These are phyloP conservation scores for Botia kubotai DNA, from an alignment of 2,797 vertebrate species.

Conservation along the genomic window DNA sequence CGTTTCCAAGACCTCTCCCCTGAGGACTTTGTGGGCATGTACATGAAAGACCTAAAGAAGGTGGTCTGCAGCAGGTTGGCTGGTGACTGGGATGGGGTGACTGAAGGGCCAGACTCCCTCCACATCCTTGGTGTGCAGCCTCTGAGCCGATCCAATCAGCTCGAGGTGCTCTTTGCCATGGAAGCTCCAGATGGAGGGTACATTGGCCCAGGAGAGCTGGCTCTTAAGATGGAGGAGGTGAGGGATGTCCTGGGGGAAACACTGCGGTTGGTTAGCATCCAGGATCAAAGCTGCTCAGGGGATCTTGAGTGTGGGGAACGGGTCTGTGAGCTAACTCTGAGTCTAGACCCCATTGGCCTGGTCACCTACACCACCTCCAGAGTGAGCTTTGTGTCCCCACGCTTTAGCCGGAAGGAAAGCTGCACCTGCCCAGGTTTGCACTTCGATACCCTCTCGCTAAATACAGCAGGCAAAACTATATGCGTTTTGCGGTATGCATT, in stretches of 20 bases:
- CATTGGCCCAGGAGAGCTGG: slow-evolving; percentile 78
- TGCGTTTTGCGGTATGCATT: slow-evolving; percentile 47
- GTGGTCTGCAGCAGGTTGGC: slow-evolving; percentile 81
- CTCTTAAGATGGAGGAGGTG: slow-evolving; percentile 84
- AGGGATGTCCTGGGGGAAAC: slow-evolving; percentile 84
- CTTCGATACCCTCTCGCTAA: background rate
- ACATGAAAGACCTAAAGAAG: slow-evolving; percentile 88
- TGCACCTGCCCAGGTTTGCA: slow-evolving; percentile 77
- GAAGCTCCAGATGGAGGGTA: slow-evolving; percentile 81
- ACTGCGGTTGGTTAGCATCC: slow-evolving; percentile 79
- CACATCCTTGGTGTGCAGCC: slow-evolving; percentile 89
- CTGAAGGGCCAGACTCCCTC: slow-evolving; percentile 79
- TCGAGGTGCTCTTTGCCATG: slow-evolving; percentile 88
- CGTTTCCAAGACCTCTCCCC: slow-evolving; percentile 88
- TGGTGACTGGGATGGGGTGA: slow-evolving; percentile 65
- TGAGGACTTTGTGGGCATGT: slow-evolving; percentile 90
- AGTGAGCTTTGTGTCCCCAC: slow-evolving; percentile 88
- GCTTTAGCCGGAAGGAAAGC: slow-evolving; percentile 71
- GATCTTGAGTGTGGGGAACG: slow-evolving; percentile 86
- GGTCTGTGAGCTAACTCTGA: slow-evolving; percentile 86
- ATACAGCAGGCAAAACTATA: slow-evolving; percentile 52
- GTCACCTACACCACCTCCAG: slow-evolving; percentile 90
- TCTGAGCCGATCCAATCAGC: slow-evolving; percentile 75
- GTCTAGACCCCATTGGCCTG: slow-evolving; percentile 79
- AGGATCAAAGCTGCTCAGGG: slow-evolving; percentile 83